Conservation (phyloP, 1,140 invertebrate genomes). For the Drosophila takahashii region DNA sequence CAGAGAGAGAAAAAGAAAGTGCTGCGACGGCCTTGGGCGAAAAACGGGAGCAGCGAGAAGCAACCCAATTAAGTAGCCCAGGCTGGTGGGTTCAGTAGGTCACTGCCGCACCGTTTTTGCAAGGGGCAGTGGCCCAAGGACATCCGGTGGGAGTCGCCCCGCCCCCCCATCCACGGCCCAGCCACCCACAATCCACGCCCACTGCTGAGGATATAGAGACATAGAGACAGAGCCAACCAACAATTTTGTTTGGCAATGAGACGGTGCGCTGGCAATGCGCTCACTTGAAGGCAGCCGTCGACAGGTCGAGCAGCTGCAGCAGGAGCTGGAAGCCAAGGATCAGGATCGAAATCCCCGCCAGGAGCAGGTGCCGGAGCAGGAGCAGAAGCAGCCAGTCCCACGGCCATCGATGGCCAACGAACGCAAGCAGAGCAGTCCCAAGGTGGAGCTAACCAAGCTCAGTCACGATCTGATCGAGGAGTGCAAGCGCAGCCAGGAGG, state of each 20-base stretch:
- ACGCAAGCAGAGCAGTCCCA: conserved; percentile 66
- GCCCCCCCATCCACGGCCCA: conserved; percentile 2
- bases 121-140: conserved; percentile 54
- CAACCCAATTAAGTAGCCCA: conserved; percentile 54
- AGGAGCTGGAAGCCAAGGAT: conserved; percentile 29
- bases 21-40: conserved; percentile 56
- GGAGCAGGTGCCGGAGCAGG: conserved; percentile 9
- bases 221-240: background rate
- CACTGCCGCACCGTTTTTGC: conserved; percentile 45
- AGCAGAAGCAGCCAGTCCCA: conserved; percentile 34
- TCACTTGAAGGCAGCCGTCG: conserved; percentile 67
- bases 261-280: conserved; percentile 69
- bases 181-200: conserved; percentile 3
- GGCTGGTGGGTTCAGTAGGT: conserved; percentile 46
- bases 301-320: conserved; percentile 30
- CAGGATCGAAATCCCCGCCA: conserved; percentile 14
- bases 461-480: conserved; percentile 78
- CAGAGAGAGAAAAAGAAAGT: conserved; percentile 67
- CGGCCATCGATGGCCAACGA: conserved; percentile 61
- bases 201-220: conserved; percentile 9
- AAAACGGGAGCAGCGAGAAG: conserved; percentile 33
- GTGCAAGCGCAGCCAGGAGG: conserved; percentile 71
- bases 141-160: conserved; percentile 30
- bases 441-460: conserved; percentile 73
- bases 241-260: conserved; percentile 59